phyloP scores from a whole-genome alignment of 2,888 invertebrate species.

The Pyrgus malvae region DNA sequence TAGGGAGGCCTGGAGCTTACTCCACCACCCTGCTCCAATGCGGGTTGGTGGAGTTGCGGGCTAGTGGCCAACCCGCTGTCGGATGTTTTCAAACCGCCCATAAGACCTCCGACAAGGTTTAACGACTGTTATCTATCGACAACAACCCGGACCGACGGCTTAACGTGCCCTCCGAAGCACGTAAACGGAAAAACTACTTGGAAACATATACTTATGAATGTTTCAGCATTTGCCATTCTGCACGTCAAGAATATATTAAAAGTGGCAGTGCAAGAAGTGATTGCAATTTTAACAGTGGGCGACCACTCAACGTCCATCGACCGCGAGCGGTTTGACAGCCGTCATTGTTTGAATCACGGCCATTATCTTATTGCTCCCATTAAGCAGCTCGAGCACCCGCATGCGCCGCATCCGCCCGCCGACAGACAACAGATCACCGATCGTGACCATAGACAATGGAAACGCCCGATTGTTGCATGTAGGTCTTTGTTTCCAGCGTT shows the following conservation, averaged over 20 bases:
- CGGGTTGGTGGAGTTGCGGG: too few relatives aligned
- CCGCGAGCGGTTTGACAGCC: constrained; percentile 50
- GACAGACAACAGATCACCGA: constrained; percentile 46
- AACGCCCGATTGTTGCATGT: constrained; percentile 43
- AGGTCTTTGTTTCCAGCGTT: constrained; percentile 52
- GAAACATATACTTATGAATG: too few relatives aligned
- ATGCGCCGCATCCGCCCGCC: constrained; percentile 65
- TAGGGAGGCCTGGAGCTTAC: too few relatives aligned
- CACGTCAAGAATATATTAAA: constrained; percentile 29
- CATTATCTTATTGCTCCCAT: constrained; percentile 74
- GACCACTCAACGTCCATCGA: constrained; percentile 39
- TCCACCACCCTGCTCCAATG: too few relatives aligned
- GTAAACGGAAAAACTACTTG: too few relatives aligned
- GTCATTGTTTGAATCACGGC: constrained; percentile 62
- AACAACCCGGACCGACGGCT: too few relatives aligned
- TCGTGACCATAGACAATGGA: constrained; percentile 72
- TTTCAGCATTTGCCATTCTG: not conserved
- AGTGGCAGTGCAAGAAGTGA: constrained; percentile 37
- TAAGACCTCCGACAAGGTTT: too few relatives aligned
- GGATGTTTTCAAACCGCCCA: too few relatives aligned
- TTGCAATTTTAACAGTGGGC: constrained; percentile 29
- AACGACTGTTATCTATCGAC: too few relatives aligned
- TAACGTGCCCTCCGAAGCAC: too few relatives aligned
- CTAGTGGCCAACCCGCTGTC: too few relatives aligned
- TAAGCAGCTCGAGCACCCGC: constrained; percentile 60